Conservation (phyloP, 2,797 vertebrate species). For the Paedocypris micromegethes region DNA sequence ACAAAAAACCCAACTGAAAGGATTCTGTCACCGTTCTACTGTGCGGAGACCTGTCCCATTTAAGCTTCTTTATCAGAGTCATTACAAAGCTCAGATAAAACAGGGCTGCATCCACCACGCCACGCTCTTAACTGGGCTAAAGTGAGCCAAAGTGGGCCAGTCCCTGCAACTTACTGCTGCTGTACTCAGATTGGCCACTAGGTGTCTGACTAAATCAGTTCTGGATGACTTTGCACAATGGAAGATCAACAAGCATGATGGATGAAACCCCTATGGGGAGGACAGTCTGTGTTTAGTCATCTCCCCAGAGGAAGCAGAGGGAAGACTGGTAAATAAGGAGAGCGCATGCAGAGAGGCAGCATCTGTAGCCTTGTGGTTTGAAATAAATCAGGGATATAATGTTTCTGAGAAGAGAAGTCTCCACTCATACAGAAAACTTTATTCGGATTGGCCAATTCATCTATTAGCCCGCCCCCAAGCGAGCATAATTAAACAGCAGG, state of each 20-base stretch:
- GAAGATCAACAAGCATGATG: not conserved
- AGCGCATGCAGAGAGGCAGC: conserved; percentile 8
- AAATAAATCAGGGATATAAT: not conserved
- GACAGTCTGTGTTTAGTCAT: conserved; percentile 38
- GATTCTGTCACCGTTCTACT: conserved; percentile 24
- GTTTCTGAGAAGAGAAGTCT: too few relatives aligned
- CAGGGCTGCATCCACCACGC: conserved; percentile 15
- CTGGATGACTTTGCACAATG: not conserved
- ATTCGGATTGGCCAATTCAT: conserved; percentile 3
- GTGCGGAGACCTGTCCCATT: conserved; percentile 45
- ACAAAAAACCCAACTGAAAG: conserved; percentile 7
- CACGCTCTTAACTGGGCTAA: conserved; percentile 45
- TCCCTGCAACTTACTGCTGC: conserved; percentile 7
- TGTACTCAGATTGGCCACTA: conserved; percentile 11
- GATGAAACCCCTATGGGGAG: conserved; percentile 6
- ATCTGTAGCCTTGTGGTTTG: conserved; percentile 4
- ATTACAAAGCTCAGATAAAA: conserved; percentile 33
- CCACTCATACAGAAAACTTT: not conserved
- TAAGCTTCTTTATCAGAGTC: conserved; percentile 44
- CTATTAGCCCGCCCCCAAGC: too few relatives aligned
- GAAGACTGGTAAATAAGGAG: conserved; percentile 21
- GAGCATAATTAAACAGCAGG: too few relatives aligned
- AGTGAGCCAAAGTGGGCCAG: conserved; percentile 47
- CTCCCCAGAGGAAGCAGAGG: conserved; percentile 17
- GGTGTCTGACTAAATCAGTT: conserved; percentile 19